A percentile compares a stretch with the other conserved stretches of the same genome.
phyloP scores from a whole-genome alignment of 2,888 invertebrate species.

The Colletes collaris region DNA sequence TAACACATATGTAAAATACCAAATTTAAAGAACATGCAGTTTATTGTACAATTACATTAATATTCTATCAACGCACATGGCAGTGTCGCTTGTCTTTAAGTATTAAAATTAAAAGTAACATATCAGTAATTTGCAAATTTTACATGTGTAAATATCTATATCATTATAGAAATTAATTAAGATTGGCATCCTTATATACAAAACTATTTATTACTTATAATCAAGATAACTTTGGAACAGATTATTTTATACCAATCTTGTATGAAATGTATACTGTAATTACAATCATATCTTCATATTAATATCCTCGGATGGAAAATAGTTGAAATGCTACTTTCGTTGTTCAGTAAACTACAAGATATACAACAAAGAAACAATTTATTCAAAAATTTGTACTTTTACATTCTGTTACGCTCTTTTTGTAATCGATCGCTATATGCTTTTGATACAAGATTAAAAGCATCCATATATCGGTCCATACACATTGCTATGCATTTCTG shows the following conservation, averaged over 20 bases:
- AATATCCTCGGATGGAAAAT: conserved; percentile 18
- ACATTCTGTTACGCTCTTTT: conserved; percentile 89
- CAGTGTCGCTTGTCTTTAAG: neutral
- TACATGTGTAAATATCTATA: conserved; percentile 20
- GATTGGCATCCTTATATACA: conserved; percentile 30
- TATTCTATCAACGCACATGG: conserved; percentile 26
- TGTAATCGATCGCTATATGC: conserved; percentile 94
- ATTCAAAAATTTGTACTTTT: conserved; percentile 76
- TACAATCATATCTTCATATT: conserved; percentile 11
- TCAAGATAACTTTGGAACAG: neutral
- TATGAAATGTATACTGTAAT: conserved; percentile 26
- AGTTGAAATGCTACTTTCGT: conserved; percentile 26
- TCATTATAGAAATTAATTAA: neutral
- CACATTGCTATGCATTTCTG: conserved; percentile 99
- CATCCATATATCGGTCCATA: conserved; percentile 99
- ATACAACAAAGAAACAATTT: conserved; percentile 69
- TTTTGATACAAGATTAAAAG: conserved; percentile 96
- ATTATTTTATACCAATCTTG: conserved; percentile 12
- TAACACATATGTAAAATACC: neutral
- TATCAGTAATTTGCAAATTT: neutral
- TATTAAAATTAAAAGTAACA: neutral
- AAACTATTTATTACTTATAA: conserved; percentile 31
- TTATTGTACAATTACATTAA: conserved; percentile 22
- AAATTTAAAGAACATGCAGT: conserved; percentile 8
- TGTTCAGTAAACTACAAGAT: conserved; percentile 58